A percentile compares a stretch with the other conserved stretches of the same genome.
phyloP scores from a whole-genome alignment of 2,113 vertebrate species.

The Zosterops japonicus region DNA sequence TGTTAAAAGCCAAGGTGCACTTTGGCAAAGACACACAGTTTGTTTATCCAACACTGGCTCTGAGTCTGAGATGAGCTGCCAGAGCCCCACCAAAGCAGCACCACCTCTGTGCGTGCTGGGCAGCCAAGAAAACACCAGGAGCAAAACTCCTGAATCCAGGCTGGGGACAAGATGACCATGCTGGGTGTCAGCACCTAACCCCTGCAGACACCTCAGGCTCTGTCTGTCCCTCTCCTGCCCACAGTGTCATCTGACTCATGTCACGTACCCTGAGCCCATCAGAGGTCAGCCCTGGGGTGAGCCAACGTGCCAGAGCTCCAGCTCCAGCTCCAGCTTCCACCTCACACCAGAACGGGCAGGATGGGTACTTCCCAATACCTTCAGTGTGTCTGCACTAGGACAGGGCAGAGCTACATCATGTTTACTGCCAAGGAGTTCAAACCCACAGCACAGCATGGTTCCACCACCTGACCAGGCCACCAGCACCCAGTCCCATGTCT shows the following conservation, averaged over 20 bases:
- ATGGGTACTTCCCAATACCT: neutral
- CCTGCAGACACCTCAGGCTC: neutral
- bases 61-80: neutral
- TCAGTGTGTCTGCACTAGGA: neutral
- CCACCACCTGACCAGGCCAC: rapidly evolving
- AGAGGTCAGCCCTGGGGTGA: rapidly evolving
- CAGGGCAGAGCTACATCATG: rapidly evolving
- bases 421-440: neutral
- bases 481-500: rapidly evolving
- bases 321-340: neutral
- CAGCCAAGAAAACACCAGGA: neutral
- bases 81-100: neutral
- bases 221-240: neutral
- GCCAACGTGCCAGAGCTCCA: rapidly evolving
- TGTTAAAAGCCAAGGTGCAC: neutral
- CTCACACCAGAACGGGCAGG: rapidly evolving
- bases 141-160: neutral
- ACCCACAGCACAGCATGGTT: neutral
- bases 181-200: neutral
- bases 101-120: rapidly evolving
- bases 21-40: neutral
- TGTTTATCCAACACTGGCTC: neutral
- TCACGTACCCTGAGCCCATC: neutral
- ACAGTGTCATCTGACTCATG: rapidly evolving
- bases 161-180: neutral